phyloP scores from a whole-genome alignment of 2,113 vertebrate species.

The Phaethon lepturus region DNA sequence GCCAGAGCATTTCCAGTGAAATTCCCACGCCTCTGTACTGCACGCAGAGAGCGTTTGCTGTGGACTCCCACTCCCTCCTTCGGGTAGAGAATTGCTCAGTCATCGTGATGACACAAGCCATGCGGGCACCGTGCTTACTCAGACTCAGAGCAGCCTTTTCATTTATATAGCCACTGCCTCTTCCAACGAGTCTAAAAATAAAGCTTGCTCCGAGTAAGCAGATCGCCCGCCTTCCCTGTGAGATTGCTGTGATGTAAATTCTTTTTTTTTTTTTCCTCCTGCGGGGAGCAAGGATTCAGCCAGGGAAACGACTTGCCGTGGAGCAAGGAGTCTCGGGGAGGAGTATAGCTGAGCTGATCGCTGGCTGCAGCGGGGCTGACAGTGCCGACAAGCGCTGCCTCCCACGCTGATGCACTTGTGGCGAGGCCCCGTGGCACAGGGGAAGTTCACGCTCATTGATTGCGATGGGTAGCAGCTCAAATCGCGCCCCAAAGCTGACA shows the following conservation, averaged over 20 bases:
- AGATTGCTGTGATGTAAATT: background rate
- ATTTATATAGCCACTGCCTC: constrained; percentile 16
- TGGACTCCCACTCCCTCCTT: background rate
- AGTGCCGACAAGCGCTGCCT: background rate
- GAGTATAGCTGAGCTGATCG: background rate
- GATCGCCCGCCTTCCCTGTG: background rate
- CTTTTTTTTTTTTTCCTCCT: background rate
- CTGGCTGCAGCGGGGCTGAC: background rate
- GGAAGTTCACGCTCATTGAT: background rate
- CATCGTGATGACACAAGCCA: background rate
- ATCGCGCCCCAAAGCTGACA: constrained; percentile 21
- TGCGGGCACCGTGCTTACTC: background rate
- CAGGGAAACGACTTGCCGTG: background rate
- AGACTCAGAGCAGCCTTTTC: background rate
- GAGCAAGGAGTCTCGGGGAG: background rate
- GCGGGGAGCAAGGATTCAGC: background rate
- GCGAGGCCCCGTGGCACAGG: background rate
- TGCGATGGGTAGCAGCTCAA: constrained; percentile 8
- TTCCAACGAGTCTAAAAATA: constrained; percentile 40
- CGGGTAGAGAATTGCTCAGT: background rate
- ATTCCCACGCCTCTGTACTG: fast-evolving
- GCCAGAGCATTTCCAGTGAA: background rate
- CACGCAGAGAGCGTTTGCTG: background rate
- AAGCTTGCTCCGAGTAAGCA: constrained; percentile 40
- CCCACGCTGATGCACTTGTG: background rate